Evolutionary conservation across 1,140 invertebrate species (phyloP).

Genomic region (Cotesia vestalis): DNA sequence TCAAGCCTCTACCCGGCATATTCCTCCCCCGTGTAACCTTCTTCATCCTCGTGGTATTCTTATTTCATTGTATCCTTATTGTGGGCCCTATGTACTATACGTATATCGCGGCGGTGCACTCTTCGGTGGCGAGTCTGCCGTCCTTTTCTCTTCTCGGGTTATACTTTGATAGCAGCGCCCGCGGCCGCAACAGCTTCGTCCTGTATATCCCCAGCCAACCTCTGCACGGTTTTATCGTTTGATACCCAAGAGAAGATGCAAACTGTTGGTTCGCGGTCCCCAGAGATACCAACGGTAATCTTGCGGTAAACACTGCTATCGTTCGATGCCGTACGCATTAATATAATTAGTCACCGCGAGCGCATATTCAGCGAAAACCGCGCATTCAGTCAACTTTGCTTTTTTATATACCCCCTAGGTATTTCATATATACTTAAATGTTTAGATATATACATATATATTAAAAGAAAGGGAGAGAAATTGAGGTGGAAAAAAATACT

Average conservation of each 20-base stretch:
- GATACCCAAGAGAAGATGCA: slow-evolving; percentile 15
- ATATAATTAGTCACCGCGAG: slow-evolving; percentile 68
- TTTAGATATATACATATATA: too few relatives aligned
- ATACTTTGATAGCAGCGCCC: slow-evolving; percentile 36
- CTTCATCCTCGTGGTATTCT: slow-evolving; percentile 33
- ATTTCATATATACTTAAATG: slow-evolving; percentile 35
- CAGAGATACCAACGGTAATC: slow-evolving; percentile 51
- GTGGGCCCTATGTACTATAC: not conserved
- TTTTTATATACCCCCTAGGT: slow-evolving; percentile 5
- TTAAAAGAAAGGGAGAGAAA: too few relatives aligned
- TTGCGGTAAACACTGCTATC: slow-evolving; percentile 65
- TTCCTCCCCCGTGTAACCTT: slow-evolving; percentile 47
- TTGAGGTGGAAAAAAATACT: not conserved
- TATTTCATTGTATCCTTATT: not conserved
- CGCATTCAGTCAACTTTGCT: slow-evolving; percentile 38
- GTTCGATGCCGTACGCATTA: slow-evolving; percentile 64
- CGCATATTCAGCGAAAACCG: slow-evolving; percentile 40
- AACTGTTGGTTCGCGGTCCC: slow-evolving; percentile 17
- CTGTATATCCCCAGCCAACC: not conserved
- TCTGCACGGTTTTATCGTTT: slow-evolving; percentile 29
- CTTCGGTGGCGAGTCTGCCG: slow-evolving; percentile 17
- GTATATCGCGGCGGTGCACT: not conserved
- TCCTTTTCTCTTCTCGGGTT: slow-evolving; percentile 15
- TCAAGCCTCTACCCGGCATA: slow-evolving; percentile 57
- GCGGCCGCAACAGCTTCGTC: slow-evolving; percentile 27